These are phyloP conservation scores for Nannoperca obscura DNA, from an alignment of 2,797 vertebrate genomes.

Conservation along the genomic window DNA sequence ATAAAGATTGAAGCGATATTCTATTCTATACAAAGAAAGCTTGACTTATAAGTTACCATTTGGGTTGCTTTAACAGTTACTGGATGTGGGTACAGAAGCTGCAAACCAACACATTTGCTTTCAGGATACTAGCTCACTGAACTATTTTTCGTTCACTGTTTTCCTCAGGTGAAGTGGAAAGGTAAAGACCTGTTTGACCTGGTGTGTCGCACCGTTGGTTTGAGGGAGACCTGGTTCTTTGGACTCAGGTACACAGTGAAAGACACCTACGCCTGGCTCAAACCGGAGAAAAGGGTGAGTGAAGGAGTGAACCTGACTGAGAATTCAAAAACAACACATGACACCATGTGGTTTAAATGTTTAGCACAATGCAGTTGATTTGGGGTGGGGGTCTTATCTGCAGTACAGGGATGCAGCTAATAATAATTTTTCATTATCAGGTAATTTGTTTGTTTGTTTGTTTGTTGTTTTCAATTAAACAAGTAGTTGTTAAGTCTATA, in stretches of 20 bases:
- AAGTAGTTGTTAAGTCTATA: background rate
- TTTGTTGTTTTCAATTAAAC: background rate
- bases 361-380: background rate
- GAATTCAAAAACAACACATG: background rate
- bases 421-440: background rate
- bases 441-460: too few relatives aligned
- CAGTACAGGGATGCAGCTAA: background rate
- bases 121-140: background rate
- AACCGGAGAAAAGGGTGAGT: constrained; percentile 92
- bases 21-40: background rate
- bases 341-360: background rate
- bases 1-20: background rate
- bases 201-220: constrained; percentile 92
- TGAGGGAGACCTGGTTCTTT: constrained; percentile 96
- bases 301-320: background rate
- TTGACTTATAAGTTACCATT: background rate
- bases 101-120: background rate
- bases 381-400: background rate
- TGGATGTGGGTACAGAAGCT: background rate
- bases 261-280: constrained; percentile 93
- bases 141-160: background rate
- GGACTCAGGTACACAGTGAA: constrained; percentile 92
- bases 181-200: constrained; percentile 95
- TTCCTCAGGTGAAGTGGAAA: constrained; percentile 93
- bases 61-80: background rate